Evolutionary conservation across 2,797 vertebrate genomes (phyloP), one percentile per base, ranked within the genome.

Genomic region (Karalla daura): DNA sequence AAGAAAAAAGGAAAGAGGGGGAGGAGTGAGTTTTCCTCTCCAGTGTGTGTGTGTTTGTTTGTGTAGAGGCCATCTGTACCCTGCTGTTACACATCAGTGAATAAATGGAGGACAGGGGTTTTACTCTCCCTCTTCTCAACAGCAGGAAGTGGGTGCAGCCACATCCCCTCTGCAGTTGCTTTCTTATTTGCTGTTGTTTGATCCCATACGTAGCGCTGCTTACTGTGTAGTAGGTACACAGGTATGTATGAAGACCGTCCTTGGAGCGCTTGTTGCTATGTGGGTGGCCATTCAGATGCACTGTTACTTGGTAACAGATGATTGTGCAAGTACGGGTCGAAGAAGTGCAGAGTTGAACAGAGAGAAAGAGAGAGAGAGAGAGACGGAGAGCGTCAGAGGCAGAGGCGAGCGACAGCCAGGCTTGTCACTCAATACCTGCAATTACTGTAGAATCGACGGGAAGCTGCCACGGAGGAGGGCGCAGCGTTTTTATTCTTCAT

Each of bases 281-380:
- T 90, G 90, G 90, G 84, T 67, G 84, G 77, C 80, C 73, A 53
- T 75, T 85, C 62, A 77, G 49, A 81, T 67, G 41, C 72, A 49
- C 74, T 37, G 88, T 90, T 91, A 92, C 91, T 89, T 89, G 84
- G 91, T 90, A 88, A 91, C 89, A 78, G 84, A 83, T 76, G 84
- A 85, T 74, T 76, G 67, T 75, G 67, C 60, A 72, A 74, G 85
- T 73, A 69, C 73, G 69, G 78, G 64, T 79, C 27, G 35, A 87
- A 80, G 86, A 68, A 74, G 69, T 78, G 51, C 58, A 58, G 72
- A 84, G 71, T 21, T 63, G 52, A 75, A 24, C 59, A 32, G 54
- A 70, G 40, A 45, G 28, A 62, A 58, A 44, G 28, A 62, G 23
- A 27, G 12, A 67, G 20, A 36, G 39, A 67, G 68, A 68, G 43